Evolutionary conservation across 2,888 invertebrate species (phyloP), one percentile per base, ranked within the genome.

Genomic region (Molorchus minor): DNA sequence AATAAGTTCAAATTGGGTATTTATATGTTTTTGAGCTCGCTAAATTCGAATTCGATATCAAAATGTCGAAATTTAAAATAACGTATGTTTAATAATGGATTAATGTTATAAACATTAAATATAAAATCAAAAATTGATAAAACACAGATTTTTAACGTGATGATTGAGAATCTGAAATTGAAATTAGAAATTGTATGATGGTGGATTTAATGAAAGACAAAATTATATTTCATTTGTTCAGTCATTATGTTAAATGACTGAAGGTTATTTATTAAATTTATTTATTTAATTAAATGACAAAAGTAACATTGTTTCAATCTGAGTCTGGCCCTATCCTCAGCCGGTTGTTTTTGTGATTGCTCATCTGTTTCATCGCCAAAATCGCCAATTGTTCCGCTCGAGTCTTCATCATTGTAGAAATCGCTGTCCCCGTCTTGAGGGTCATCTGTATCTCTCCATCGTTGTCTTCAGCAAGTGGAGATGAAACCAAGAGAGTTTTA

Each of bases 401-500:
- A 30, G 30, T 30, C 30, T 30, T 30, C 30, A 30, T 30, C 30
- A 30, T 30, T 30, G 30, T 30, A 30, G 30, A 30, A 30, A 30
- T 30, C 30, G 30, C 30, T 30, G 30, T 30, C 30, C 30, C 30
- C 30, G 30, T 30, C 30, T 30, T 30, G 30, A 30, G 8, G 30
- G 30, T 30, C 30, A 30, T 30, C 30, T 30, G 30, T 3, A 30
- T n/a, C n/a, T 30, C 30, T 30, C 30, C 30, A 30, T 30, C 30
- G 30, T 30, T 36, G 36, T 36, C 36, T 36, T 13, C 36, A 36
- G 36, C 36, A 36, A 36, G 2, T 36, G 36, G 15, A 36, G 36
- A 13, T 36, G 36, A 36, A 15, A 36, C 36, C 15, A 36, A 36
- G 36, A 36, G 36, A 36, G 36, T 15, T 36, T 36, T 12, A n/a